Evolutionary conservation across 2,888 invertebrate species (phyloP), one percentile per base, ranked within the genome.

Genomic region (Petrophora chlorosata): DNA sequence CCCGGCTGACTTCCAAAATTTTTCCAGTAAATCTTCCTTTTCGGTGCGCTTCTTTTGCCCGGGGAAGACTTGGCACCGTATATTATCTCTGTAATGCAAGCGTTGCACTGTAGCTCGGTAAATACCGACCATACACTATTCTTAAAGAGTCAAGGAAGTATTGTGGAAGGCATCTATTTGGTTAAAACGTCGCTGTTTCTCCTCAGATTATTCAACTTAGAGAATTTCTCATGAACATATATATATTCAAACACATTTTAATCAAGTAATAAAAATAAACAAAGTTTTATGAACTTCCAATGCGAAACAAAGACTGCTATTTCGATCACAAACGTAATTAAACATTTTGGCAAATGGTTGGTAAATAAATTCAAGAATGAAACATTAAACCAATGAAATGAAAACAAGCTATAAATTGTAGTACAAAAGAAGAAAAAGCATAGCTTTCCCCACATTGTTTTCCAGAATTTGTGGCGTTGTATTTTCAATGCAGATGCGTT

Each of bases 1-100:
- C 73, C 84, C 80, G 89, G 90, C 89, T 86, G 78, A 86, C 88
- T 88, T 89, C 90, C 90, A 90, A 90, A 89, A 89, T 85, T 87
- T 85, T 68, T 76, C 70, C 81, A 76, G 67, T 89, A 89, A 89
- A 90, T 90, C 84, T 81, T 68, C 61, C 61, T 73, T 78, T 82
- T 85, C 83, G 77, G 80, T 85, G 77, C 85, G 80, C 77, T 88
- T 86, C 90, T 89, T 89, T 88, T 87, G 79, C 80, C 70, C 67
- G 69, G 58, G 72, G 64, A 80, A 80, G 85, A 87, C 86, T 89
- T 89, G 90, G 90, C 90, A 90, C 73, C 79, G 82, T 85, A 83
- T 81, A 85, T 88, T 86, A 88, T 89, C 80, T 83, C 72, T 73
- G 79, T 79, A 85, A 86, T 82, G 88, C 85, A 78, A 82, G 76